These are phyloP conservation scores for Copidosoma aretas DNA, from an alignment of 2,888 invertebrate species.

Conservation along the genomic window DNA sequence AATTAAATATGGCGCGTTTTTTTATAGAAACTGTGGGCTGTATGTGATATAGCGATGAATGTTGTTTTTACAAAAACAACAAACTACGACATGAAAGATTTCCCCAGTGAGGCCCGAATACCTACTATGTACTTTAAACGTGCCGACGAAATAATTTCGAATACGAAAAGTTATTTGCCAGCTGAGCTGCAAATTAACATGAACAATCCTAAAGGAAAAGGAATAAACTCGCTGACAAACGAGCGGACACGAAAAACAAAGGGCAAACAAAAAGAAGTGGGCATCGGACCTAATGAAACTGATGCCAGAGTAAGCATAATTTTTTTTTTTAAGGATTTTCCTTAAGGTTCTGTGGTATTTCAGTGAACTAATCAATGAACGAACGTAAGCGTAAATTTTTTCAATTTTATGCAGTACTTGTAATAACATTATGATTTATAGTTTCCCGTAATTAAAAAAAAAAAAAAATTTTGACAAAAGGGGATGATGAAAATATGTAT, in stretches of 20 bases:
- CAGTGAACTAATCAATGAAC: slow-evolving; percentile 38
- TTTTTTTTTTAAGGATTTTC: slow-evolving; percentile 42
- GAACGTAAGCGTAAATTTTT: slow-evolving; percentile 27
- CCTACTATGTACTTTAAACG: slow-evolving; percentile 90
- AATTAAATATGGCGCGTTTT: not conserved
- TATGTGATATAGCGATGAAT: slow-evolving; percentile 93
- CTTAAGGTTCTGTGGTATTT: slow-evolving; percentile 29
- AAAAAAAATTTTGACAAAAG: not conserved
- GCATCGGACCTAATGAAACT: slow-evolving; percentile 67
- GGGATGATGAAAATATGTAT: not conserved
- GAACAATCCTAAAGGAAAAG: slow-evolving; percentile 60
- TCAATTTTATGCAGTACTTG: slow-evolving; percentile 39
- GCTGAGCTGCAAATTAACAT: slow-evolving; percentile 74
- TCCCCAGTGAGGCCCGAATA: slow-evolving; percentile 83
- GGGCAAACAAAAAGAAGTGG: slow-evolving; percentile 64
- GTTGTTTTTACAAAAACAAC: slow-evolving; percentile 86
- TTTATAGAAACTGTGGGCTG: slow-evolving; percentile 90
- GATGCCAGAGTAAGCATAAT: slow-evolving; percentile 66
- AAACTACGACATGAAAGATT: slow-evolving; percentile 88
- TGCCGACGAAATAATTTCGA: slow-evolving; percentile 74
- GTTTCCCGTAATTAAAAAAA: not conserved
- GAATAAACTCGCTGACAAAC: slow-evolving; percentile 58
- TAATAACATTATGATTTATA: slow-evolving; percentile 32
- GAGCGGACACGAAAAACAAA: slow-evolving; percentile 62
- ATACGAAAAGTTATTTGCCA: slow-evolving; percentile 82